Evolutionary conservation across 2,888 invertebrate species (phyloP), one percentile per base, ranked within the genome.

Genomic region (Mystacides longicornis): DNA sequence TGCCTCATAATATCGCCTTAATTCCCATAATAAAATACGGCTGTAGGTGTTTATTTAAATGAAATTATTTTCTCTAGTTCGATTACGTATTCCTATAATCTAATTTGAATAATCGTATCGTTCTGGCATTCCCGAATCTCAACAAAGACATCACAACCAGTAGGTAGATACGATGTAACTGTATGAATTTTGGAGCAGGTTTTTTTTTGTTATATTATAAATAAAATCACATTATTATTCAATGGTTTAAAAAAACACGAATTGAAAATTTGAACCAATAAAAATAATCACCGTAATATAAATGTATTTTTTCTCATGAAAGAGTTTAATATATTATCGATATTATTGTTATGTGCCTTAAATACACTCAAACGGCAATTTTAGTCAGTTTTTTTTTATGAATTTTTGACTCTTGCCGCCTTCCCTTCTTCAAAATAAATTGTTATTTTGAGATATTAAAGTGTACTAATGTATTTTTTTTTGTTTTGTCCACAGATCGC

Each of bases 401-500:
- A n/a, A n/a, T n/a, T n/a, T n/a, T n/a, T n/a, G n/a, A n/a, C n/a
- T n/a, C n/a, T n/a, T n/a, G n/a, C n/a, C n/a, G n/a, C n/a, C n/a
- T n/a, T n/a, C n/a, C n/a, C n/a, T 49, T 49, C 21, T 23, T 49
- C 3, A 23, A 16, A 23, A 23, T 18, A 23, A 21, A 49, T 23
- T 49, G 18, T 23, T 16, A 23, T 23, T 49, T 49, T n/a, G 19
- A 46, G 27, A 49, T 27, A 20, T 27, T n/a, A n/a, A n/a, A n/a
- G 23, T n/a, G 43, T 46, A 23, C 43, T 54, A 49, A 54, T 45
- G 16, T 23, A 19, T 37, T 51, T 23, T 51, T 52, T 52, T 49
- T 47, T 49, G 23, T 49, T 37, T 60, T 58, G 55, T 54, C 45
- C 58, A 42, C 60, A 60, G 60, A 51, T 42, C 23, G 16, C 42